These are phyloP conservation scores for Hucho hucho DNA, from an alignment of 2,113 vertebrate species.

Conservation along the genomic window DNA sequence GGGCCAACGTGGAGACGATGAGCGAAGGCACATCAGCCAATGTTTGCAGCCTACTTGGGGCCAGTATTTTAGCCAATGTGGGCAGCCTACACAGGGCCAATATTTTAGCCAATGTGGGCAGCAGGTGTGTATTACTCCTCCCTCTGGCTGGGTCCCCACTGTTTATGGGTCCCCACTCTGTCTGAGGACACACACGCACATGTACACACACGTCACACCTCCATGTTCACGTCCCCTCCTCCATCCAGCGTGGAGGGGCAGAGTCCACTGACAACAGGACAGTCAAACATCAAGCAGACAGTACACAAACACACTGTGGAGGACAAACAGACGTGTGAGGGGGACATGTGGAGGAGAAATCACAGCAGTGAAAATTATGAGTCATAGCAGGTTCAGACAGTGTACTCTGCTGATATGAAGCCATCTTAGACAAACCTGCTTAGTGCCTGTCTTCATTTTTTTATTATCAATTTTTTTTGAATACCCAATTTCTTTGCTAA, in stretches of 20 bases:
- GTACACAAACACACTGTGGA: not conserved
- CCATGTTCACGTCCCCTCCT: conserved; percentile 26
- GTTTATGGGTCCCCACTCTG: no score
- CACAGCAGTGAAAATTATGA: not conserved
- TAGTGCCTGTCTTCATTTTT: no score
- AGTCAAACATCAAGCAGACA: not conserved
- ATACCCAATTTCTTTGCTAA: no score
- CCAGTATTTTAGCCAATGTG: no score
- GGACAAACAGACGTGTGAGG: conserved; percentile 8
- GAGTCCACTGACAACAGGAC: conserved; percentile 63
- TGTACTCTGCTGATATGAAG: not conserved
- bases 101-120: no score
- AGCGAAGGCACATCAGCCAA: no score
- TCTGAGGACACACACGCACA: no score
- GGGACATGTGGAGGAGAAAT: not conserved
- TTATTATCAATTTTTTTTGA: no score
- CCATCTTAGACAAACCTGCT: no score
- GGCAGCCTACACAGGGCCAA: no score
- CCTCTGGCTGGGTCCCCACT: not conserved
- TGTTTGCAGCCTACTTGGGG: no score
- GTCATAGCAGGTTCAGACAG: not conserved
- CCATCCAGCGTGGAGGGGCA: conserved; percentile 72
- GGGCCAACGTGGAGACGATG: no score
- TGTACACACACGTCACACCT: not conserved
- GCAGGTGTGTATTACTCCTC: not conserved